These are phyloP conservation scores for Chrysogorgia sp. DNA, from an alignment of 92 coral and sea anemone species.

Conservation along the genomic window DNA sequence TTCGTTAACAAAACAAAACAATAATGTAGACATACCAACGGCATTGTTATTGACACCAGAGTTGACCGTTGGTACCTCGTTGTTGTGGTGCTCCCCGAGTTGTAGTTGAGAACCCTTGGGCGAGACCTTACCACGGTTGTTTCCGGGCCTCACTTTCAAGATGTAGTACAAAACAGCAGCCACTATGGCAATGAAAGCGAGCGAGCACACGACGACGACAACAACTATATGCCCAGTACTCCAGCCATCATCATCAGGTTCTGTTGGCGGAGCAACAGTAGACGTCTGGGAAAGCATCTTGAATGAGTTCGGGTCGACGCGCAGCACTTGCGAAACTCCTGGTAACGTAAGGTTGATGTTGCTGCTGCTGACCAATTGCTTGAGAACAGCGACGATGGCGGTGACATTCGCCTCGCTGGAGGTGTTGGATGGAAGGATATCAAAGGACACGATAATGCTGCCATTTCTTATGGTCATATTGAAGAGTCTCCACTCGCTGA, in stretches of 20 bases:
- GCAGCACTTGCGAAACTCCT: not conserved
- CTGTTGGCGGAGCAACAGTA: not conserved
- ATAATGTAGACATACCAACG: slow-evolving; percentile 3
- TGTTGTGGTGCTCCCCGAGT: not conserved
- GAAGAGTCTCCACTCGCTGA: slow-evolving; percentile 57
- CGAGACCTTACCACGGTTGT: slow-evolving; percentile 3
- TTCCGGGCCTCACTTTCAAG: not conserved
- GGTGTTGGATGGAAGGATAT: slow-evolving; percentile 55
- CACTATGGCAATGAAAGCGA: not conserved
- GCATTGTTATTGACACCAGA: not conserved
- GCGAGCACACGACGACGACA: slow-evolving; percentile 19
- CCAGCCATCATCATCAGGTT: slow-evolving; percentile 17
- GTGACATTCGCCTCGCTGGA: slow-evolving; percentile 30
- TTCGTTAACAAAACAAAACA: no score
- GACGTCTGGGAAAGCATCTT: not conserved
- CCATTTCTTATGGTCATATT: slow-evolving; percentile 58
- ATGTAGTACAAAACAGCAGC: slow-evolving; percentile 6
- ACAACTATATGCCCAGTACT: slow-evolving; percentile 8
- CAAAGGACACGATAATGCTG: slow-evolving; percentile 75
- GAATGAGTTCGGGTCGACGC: slow-evolving; percentile 20
- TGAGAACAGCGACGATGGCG: slow-evolving; percentile 22
- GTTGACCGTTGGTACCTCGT: not conserved
- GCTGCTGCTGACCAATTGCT: slow-evolving; percentile 50
- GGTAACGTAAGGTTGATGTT: slow-evolving; percentile 55
- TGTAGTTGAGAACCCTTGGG: slow-evolving; percentile 13